These are phyloP conservation scores for Barnardius zonarius DNA, from an alignment of 2,113 vertebrate genomes.

Conservation along the genomic window DNA sequence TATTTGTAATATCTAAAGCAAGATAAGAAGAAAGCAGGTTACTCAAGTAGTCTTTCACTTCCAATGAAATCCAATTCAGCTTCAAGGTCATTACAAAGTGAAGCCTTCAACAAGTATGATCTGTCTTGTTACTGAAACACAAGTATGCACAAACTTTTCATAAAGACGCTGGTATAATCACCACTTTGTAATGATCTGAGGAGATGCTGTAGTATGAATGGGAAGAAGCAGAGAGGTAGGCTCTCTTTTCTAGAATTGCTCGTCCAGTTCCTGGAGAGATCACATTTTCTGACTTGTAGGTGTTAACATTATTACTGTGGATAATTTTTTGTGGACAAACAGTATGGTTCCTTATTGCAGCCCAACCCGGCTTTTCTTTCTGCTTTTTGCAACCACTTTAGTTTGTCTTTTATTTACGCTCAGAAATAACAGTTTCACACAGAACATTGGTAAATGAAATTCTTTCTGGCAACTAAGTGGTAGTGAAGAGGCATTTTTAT, in stretches of 20 bases:
- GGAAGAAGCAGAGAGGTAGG: background rate
- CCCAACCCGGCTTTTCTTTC: background rate
- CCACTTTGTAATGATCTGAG: background rate
- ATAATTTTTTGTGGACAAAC: background rate
- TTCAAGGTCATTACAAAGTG: fast-evolving
- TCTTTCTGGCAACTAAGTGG: background rate
- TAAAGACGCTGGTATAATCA: background rate
- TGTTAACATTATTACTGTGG: background rate
- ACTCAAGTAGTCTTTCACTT: background rate
- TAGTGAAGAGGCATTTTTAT: background rate
- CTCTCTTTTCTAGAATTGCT: background rate
- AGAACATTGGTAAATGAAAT: background rate
- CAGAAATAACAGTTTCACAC: background rate
- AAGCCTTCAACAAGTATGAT: background rate
- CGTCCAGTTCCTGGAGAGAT: background rate
- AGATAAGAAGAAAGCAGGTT: background rate
- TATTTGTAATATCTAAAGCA: background rate
- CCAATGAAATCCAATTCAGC: background rate
- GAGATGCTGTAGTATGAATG: background rate
- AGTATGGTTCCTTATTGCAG: background rate
- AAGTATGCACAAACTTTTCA: background rate
- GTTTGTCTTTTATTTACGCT: background rate
- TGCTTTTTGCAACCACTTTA: background rate
- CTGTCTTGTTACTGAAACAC: background rate
- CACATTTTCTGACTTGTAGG: background rate